Percentiles rank a stretch among this genome's conserved stretches.
These are phyloP conservation scores for Platycnemis pennipes DNA, from an alignment of 2,888 invertebrate species.

Conservation along the genomic window DNA sequence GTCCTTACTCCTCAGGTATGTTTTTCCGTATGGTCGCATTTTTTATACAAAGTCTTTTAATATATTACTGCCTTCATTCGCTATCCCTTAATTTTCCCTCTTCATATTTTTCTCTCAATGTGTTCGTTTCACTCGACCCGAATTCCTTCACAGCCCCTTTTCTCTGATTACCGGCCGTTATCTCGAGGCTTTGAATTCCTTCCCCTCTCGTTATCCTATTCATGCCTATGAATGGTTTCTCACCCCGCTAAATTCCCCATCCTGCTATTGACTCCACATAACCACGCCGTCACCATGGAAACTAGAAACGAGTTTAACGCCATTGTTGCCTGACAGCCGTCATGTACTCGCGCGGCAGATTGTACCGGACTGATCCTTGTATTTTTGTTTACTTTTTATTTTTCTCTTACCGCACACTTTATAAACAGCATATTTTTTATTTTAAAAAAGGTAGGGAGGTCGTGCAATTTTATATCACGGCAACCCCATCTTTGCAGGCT, in stretches of 20 bases:
- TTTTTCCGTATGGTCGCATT: background rate
- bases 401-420: background rate
- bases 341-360: constrained; percentile 41
- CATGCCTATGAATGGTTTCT: background rate
- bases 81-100: background rate
- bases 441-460: too few relatives aligned
- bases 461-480: too few relatives aligned
- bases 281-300: background rate
- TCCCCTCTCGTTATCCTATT: background rate
- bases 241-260: background rate
- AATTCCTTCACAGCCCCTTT: background rate
- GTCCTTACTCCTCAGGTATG: too few relatives aligned
- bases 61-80: background rate
- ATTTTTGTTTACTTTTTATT: background rate
- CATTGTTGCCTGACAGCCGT: constrained; percentile 48
- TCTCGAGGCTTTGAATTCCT: background rate
- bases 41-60: too few relatives aligned
- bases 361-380: background rate
- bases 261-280: background rate
- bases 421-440: too few relatives aligned
- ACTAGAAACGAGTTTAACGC: background rate
- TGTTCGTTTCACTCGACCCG: background rate
- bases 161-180: background rate
- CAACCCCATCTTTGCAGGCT: too few relatives aligned
- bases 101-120: background rate